Conservation (phyloP, 2,797 vertebrate genomes). For the Moxostoma hubbsi region DNA sequence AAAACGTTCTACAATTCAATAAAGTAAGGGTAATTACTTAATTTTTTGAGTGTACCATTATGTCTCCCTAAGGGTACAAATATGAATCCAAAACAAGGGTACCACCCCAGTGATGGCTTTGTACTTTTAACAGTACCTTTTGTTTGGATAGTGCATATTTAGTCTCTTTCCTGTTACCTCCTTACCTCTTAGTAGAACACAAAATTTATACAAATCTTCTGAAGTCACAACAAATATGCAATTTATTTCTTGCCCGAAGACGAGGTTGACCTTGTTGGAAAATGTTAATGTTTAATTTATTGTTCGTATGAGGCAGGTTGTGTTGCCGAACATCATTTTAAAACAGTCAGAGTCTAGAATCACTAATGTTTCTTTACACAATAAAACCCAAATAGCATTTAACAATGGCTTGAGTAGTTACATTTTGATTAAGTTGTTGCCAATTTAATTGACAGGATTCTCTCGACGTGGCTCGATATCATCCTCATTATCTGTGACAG, state of each 20-base stretch:
- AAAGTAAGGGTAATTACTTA: too few relatives aligned
- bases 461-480: conserved; percentile 20
- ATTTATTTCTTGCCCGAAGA: background rate
- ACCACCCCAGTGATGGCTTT: too few relatives aligned
- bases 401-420: background rate
- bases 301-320: conserved; percentile 5
- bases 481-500: conserved; percentile 48
- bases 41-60: too few relatives aligned
- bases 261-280: background rate
- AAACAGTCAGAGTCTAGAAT: background rate
- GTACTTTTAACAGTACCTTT: too few relatives aligned
- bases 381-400: conserved; percentile 17
- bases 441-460: conserved; percentile 40
- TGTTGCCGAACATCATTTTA: conserved; percentile 6
- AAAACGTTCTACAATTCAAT: too few relatives aligned
- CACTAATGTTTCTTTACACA: conserved; percentile 17
- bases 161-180: background rate
- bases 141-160: background rate
- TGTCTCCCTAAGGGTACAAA: too few relatives aligned
- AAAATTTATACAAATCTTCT: conserved; percentile 6
- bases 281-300: conserved; percentile 17
- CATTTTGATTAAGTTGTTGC: conserved; percentile 17
- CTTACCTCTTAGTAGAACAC: background rate
- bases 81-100: too few relatives aligned
- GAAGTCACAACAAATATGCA: conserved; percentile 9